phyloP scores from a whole-genome alignment of 2,888 invertebrate genomes.

The Mimas tiliae region DNA sequence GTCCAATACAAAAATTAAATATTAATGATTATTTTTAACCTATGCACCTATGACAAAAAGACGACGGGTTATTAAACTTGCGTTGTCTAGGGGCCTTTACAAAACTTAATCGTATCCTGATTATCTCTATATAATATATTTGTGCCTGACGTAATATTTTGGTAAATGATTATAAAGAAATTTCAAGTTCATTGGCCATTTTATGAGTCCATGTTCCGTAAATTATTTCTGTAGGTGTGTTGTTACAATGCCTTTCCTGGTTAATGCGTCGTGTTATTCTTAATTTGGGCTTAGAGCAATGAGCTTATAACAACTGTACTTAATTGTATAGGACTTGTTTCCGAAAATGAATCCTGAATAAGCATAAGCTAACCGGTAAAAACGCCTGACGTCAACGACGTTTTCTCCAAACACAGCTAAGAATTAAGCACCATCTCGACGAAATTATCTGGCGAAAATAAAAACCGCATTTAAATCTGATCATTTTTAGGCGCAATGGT shows the following conservation, averaged over 20 bases:
- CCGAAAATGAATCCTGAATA: not conserved
- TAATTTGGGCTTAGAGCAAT: not conserved
- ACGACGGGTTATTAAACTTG: too few species aligned
- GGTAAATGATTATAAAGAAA: not conserved
- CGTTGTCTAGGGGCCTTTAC: not conserved
- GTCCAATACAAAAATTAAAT: too few species aligned
- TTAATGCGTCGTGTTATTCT: conserved; percentile 6
- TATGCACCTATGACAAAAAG: too few species aligned
- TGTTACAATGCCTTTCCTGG: conserved; percentile 5
- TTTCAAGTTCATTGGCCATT: conserved; percentile 19
- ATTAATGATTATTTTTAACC: too few species aligned
- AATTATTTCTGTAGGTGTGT: not conserved
- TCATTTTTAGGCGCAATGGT: too few species aligned
- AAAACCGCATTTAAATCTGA: too few species aligned
- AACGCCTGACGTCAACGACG: too few species aligned
- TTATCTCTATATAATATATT: not conserved
- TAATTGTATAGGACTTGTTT: not conserved
- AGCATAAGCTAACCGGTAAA: not conserved
- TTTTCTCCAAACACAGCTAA: too few species aligned
- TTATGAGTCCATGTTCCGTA: not conserved
- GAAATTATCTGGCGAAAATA: too few species aligned
- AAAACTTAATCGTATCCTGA: not conserved
- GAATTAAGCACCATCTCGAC: too few species aligned
- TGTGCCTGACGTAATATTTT: not conserved
- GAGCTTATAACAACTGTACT: not conserved